Base-by-base conservation (phyloP, 2,888 invertebrate species). In the Epirrhoe alternata region DNA sequence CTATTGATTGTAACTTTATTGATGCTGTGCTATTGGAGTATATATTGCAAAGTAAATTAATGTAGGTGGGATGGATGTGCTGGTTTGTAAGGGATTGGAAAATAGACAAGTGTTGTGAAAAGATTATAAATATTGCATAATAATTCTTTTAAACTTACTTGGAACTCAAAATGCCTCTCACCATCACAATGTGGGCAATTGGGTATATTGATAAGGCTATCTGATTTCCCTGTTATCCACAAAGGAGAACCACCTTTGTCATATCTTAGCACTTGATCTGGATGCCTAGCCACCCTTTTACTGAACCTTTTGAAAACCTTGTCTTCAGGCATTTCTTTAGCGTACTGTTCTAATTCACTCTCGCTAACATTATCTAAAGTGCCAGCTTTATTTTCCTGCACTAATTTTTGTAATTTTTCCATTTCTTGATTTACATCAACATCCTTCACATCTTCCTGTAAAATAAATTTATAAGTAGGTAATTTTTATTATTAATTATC, bases 101-200 rank as follows among this genome's bases (percentile, higher is more conserved):
- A n/a, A n/a, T n/a, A n/a, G n/a, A n/a, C n/a, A n/a, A n/a, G n/a
- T n/a, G n/a, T n/a, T n/a, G n/a, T n/a, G n/a, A n/a, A n/a, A n/a
- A n/a, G n/a, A n/a, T n/a, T n/a, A n/a, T n/a, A n/a, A n/a, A n/a
- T n/a, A n/a, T n/a, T n/a, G n/a, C n/a, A n/a, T n/a, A n/a, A n/a
- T n/a, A n/a, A n/a, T n/a, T n/a, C n/a, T n/a, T n/a, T n/a, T n/a
- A 38, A 61, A 49, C 82, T 77, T 81, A 97, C 95, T 94, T 98
- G 98, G 88, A 98, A 98, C 92, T 99, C 99, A 94, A 98, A 99
- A 74, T 96, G 95, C 72, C 99, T 95, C 58, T 94, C 92, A 1
- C 94, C 94, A 55, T 95, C 95, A 87, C 99, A 99, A 70, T 94
- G 86, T 71, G 94, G 91, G 83, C 98, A 98, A 24, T 94, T 92